A percentile compares a stretch with the other conserved stretches of the same genome.
Evolutionary conservation across 1,140 invertebrate species (phyloP).

Genomic region (Calephelis nemesis): DNA sequence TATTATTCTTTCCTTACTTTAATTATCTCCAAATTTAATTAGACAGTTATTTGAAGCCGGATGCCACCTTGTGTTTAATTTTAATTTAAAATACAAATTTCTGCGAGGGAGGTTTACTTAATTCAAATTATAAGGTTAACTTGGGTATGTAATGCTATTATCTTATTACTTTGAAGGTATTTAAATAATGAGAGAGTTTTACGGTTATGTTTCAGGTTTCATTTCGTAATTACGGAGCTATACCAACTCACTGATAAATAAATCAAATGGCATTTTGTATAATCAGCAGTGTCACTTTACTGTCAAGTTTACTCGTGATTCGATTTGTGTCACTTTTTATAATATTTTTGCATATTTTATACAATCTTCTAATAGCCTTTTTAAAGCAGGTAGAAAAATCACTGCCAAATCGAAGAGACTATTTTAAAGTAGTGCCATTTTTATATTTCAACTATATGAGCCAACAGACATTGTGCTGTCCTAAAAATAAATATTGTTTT

Average conservation of each 20-base stretch:
- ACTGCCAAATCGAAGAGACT: too few species aligned
- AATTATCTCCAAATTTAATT: slow-evolving; percentile 20
- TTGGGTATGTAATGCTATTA: slow-evolving; percentile 13
- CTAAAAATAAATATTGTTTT: too few species aligned
- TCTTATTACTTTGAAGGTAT: slow-evolving; percentile 9
- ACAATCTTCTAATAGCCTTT: too few species aligned
- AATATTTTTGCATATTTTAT: too few species aligned
- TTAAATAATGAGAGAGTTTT: slow-evolving; percentile 3
- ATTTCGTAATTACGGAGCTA: not conserved
- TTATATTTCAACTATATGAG: too few species aligned
- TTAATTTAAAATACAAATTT: slow-evolving; percentile 20
- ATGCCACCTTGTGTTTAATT: slow-evolving; percentile 17
- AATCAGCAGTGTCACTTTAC: too few species aligned
- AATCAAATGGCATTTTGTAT: too few species aligned
- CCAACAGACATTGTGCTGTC: too few species aligned
- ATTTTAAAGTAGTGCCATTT: too few species aligned
- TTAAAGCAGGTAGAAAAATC: too few species aligned
- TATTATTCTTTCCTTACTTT: slow-evolving; percentile 9
- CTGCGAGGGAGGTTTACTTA: slow-evolving; percentile 19
- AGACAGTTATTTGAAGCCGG: slow-evolving; percentile 16
- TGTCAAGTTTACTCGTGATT: not conserved
- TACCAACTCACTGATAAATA: too few species aligned
- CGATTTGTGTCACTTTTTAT: too few species aligned
- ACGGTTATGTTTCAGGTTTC: not conserved
- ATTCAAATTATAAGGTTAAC: slow-evolving; percentile 11